Base-by-base conservation (phyloP, 2,113 vertebrate genomes). In the Anthoscopus minutus region DNA sequence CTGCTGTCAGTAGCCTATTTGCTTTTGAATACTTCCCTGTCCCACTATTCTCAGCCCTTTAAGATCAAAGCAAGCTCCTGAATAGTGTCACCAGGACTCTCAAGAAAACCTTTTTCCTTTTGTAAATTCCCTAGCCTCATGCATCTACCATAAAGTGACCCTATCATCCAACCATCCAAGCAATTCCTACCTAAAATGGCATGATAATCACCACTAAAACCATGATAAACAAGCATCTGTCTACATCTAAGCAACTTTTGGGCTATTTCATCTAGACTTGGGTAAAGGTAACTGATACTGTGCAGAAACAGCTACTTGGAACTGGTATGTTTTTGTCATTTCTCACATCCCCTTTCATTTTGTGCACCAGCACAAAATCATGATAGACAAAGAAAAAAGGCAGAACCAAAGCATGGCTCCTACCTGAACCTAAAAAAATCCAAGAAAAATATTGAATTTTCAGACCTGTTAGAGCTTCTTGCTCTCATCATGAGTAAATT, bases 41-140 rank as follows among this genome's bases (percentile, higher is more conserved):
- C 12, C 4, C 51, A 21, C 38, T 79, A 4, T 27, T 87, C 23
- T 56, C 48, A 80, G 20, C 0, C 0, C 24, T 51, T 44, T 17
- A 44, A 20, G 11, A 66, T 15, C 30, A 30, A 70, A 85, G 18
- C 11, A 54, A 62, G 18, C 10, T 64, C 38, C 70, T 33, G n/a
- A 66, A 57, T 15, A 69, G 1, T 37, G 30, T 9, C 45, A 69
- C 17, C 13, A 77, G n/a, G 25, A 70, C 40, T 53, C 15, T 7
- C 4, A 72, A 44, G 22, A 61, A 82, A 69, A 57, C 4, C 4
- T 24, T 89, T 53, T 31, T 14, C 33, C 11, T 69, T 47, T 20
- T 25, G 11, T 40, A 28, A 86, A 70, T 61, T 86, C 25, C 56
- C 21, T 20, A 67, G 11, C 11, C 18, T 78, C 23, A 14, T 25